Base-by-base conservation (phyloP, 2,888 invertebrate genomes). In the Spialia ferax region DNA sequence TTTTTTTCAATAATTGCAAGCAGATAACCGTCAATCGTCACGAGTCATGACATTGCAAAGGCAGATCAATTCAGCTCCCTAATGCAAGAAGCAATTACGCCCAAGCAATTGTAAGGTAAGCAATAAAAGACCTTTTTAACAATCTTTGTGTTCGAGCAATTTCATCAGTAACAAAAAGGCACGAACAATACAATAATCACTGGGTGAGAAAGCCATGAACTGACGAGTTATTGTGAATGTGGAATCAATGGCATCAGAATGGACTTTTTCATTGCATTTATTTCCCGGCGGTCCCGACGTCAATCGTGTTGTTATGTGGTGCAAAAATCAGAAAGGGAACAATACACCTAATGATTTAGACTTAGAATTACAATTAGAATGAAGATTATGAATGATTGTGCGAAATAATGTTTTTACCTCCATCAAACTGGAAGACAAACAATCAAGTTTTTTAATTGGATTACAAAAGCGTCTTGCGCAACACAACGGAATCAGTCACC, bases 121-220 rank as follows among this genome's bases (percentile, higher is more conserved):
- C 23, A 32, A 35, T 38, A 35, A 62, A 62, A 62, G 22, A 52
- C 35, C 55, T 54, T 63, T 54, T 63, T 63, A 63, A 29, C 38
- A 38, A 55, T 26, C 54, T 54, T 63, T 54, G 54, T 63, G 52
- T 63, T 38, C 35, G 42, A 0, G 57, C 42, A 63, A 63, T 55
- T 63, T 35, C 63, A 63, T 13, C 38, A 23, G 29, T 54, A 20
- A 48, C 35, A 54, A 63, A 63, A 54, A 63, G 13, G 4, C 38
- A 22, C 52, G 45, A 63, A 63, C 62, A 63, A 63, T 63, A 38
- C 52, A 54, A 63, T 63, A 63, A 57, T 57, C 62, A 57, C 22
- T 52, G 52, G 57, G 50, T 68, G 68, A 54, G 69, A 69, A 69
- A 64, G 60, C 60, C 18, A 20, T 60, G 69, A 64, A 63, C 64